Evolutionary conservation across 1,140 invertebrate genomes (phyloP).

Genomic region (Pogonus chalceus): DNA sequence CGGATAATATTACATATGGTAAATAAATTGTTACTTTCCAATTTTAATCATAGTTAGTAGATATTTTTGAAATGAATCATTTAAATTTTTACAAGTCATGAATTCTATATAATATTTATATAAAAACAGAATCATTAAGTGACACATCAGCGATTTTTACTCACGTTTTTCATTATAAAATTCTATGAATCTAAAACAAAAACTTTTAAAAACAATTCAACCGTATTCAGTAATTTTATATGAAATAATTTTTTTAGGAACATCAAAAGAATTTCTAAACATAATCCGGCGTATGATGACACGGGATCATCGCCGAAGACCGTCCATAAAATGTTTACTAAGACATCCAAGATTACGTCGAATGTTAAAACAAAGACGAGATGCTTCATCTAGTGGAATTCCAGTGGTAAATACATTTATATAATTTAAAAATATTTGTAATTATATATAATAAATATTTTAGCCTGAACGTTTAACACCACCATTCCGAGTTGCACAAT

Average conservation of each 20-base stretch:
- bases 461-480: background rate
- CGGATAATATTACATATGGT: constrained; percentile 30
- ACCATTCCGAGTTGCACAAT: background rate
- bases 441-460: background rate
- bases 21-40: constrained; percentile 12
- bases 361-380: constrained; percentile 21
- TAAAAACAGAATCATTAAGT: too few relatives aligned
- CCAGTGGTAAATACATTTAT: background rate
- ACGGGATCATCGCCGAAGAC: constrained; percentile 39
- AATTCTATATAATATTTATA: too few relatives aligned
- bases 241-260: constrained; percentile 36
- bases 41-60: too few relatives aligned
- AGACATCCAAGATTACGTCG: constrained; percentile 23
- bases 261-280: constrained; percentile 43
- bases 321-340: constrained; percentile 44
- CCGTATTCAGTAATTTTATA: too few relatives aligned
- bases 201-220: too few relatives aligned
- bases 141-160: too few relatives aligned
- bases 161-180: too few relatives aligned
- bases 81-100: too few relatives aligned
- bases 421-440: background rate
- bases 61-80: too few relatives aligned
- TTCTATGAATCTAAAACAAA: too few relatives aligned
- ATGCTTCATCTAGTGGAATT: background rate
- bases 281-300: constrained; percentile 50